phyloP scores from a whole-genome alignment of 2,113 vertebrate genomes.

The Aegotheles bennettii region DNA sequence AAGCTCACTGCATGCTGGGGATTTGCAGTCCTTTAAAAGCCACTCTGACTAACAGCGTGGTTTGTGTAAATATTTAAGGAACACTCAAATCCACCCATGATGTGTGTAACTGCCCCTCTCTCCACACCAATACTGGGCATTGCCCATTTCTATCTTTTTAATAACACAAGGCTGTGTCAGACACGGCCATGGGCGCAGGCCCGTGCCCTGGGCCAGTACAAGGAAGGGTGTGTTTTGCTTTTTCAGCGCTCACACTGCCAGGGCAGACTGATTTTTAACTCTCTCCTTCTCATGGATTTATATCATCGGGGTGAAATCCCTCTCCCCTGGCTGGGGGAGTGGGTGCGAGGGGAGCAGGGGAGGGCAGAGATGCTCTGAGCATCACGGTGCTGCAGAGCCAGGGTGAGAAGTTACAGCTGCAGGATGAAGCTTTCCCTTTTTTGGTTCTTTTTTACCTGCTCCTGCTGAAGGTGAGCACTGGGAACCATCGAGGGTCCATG shows the following conservation, averaged over 20 bases:
- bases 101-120: not conserved
- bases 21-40: not conserved
- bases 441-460: not conserved
- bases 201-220: not conserved
- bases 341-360: not conserved
- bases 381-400: fast-evolving
- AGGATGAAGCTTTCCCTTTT: not conserved
- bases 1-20: not conserved
- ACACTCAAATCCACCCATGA: not conserved
- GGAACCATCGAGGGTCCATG: not conserved
- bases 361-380: not conserved
- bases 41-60: not conserved
- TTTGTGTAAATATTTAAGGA: not conserved
- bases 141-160: not conserved
- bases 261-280: not conserved
- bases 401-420: not conserved
- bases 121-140: not conserved
- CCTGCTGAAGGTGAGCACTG: not conserved
- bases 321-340: not conserved
- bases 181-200: not conserved
- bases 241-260: not conserved
- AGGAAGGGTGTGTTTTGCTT: not conserved
- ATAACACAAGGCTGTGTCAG: not conserved
- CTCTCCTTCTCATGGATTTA: not conserved
- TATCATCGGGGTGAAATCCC: not conserved